Evolutionary conservation across 53 echinoderm and acorn worm species (phyloP).

Genomic region (Paracentrotus lividus): DNA sequence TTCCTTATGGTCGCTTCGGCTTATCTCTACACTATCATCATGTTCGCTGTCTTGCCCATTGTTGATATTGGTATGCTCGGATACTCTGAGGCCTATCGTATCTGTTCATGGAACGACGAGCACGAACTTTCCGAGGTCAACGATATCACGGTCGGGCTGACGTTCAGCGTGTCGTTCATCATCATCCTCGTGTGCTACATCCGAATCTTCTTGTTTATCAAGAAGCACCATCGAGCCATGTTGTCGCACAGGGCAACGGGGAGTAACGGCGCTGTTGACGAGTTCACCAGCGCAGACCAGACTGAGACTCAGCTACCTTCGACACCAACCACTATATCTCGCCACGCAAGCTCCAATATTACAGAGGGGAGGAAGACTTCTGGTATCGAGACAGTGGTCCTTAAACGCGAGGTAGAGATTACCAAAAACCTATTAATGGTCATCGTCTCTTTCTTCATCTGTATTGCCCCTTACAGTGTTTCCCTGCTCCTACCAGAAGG

Average conservation of each 20-base stretch:
- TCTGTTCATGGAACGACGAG: conserved; percentile 66
- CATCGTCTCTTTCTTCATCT: conserved; percentile 56
- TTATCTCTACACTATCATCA: conserved; percentile 49
- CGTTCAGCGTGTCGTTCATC: conserved; percentile 64
- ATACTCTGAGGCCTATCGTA: conserved; percentile 60
- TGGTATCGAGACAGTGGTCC: conserved; percentile 24
- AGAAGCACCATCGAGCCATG: conserved; percentile 42
- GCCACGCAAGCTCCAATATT: conserved; percentile 26
- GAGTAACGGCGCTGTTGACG: not conserved
- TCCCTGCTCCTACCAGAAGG: conserved; percentile 21
- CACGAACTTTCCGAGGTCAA: conserved; percentile 58
- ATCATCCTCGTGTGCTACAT: conserved; percentile 63
- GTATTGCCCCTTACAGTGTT: conserved; percentile 60
- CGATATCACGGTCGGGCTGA: conserved; percentile 54
- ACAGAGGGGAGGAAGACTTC: conserved; percentile 33
- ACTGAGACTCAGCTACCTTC: conserved; percentile 51
- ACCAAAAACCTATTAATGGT: conserved; percentile 64
- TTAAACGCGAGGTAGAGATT: conserved; percentile 56
- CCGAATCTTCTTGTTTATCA: conserved; percentile 42
- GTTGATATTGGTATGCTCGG: conserved; percentile 45
- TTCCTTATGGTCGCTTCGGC: conserved; percentile 56
- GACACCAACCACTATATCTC: not conserved
- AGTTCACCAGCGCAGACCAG: conserved; percentile 43
- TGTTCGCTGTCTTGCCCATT: conserved; percentile 60
- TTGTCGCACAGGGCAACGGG: not conserved